Conservation (phyloP, 2,888 invertebrate species). For the Molorchus minor region DNA sequence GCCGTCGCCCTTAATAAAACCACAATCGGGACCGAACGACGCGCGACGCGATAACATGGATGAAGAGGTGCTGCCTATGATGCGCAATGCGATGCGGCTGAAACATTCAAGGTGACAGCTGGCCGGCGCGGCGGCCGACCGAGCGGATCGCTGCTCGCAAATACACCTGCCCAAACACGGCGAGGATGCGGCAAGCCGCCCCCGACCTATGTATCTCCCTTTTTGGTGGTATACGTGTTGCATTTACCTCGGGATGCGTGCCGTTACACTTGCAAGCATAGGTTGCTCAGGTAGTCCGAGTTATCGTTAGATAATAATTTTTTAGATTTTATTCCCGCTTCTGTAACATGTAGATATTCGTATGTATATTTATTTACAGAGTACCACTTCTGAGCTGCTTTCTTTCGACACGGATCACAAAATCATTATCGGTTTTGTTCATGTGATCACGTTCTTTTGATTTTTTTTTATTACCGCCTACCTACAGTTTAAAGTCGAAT, state of each 20-base stretch:
- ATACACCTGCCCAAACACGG: conserved; percentile 61
- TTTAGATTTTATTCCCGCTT: not conserved
- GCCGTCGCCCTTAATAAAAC: not conserved
- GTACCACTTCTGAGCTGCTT: too few relatives aligned
- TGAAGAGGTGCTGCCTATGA: conserved; percentile 8
- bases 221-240: conserved; percentile 15
- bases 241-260: not conserved
- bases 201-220: conserved; percentile 34
- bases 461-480: too few relatives aligned
- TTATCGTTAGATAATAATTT: not conserved
- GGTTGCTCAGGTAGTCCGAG: not conserved
- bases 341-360: too few relatives aligned
- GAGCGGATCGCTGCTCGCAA: conserved; percentile 58
- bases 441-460: too few relatives aligned
- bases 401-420: too few relatives aligned
- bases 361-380: too few relatives aligned
- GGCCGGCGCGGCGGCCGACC: conserved; percentile 59
- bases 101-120: conserved; percentile 56
- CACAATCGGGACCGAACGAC: not conserved
- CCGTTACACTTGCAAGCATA: not conserved
- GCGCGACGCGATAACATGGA: not conserved
- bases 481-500: too few relatives aligned
- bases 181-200: conserved; percentile 32
- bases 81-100: conserved; percentile 17
- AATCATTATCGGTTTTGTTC: too few relatives aligned